A percentile compares a stretch with the other conserved stretches of the same genome.
Conservation (phyloP, 2,113 vertebrate genomes). For the Hemibagrus wyckioides region DNA sequence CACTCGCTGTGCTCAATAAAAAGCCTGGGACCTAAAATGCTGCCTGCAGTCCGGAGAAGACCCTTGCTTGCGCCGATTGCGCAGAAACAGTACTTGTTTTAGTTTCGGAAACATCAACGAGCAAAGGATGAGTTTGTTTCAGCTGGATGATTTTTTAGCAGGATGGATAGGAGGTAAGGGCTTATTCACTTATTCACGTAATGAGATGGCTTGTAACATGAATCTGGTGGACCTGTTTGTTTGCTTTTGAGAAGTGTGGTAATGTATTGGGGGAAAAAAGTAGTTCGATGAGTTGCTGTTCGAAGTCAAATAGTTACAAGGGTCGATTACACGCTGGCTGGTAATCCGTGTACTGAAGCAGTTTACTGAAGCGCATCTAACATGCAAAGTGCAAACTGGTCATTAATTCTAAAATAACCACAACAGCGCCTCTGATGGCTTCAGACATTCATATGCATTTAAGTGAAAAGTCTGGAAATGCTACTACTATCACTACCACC, state of each 20-base stretch:
- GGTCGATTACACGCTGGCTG: not conserved
- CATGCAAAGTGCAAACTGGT: too few relatives aligned
- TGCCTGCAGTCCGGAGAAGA: not conserved
- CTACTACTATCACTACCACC: too few relatives aligned
- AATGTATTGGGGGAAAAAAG: not conserved
- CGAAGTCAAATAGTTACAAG: not conserved
- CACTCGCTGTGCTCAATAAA: not conserved
- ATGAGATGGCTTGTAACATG: too few relatives aligned
- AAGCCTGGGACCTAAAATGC: not conserved
- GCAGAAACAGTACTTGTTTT: not conserved
- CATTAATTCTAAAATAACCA: not conserved
- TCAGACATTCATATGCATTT: not conserved
- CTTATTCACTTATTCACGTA: not conserved
- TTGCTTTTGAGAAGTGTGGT: not conserved
- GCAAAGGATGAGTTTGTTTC: constrained; percentile 59
- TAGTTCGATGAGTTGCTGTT: not conserved
- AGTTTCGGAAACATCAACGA: not conserved
- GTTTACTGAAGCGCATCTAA: not conserved
- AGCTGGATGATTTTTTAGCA: constrained; percentile 74
- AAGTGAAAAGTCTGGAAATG: not conserved
- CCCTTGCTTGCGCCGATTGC: not conserved
- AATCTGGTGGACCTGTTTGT: too few relatives aligned
- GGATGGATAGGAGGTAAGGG: constrained; percentile 77
- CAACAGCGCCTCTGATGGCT: not conserved
- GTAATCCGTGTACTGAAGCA: not conserved